These are phyloP conservation scores for Molossus molossus DNA, from an alignment of 2,797 vertebrate species.

Conservation along the genomic window DNA sequence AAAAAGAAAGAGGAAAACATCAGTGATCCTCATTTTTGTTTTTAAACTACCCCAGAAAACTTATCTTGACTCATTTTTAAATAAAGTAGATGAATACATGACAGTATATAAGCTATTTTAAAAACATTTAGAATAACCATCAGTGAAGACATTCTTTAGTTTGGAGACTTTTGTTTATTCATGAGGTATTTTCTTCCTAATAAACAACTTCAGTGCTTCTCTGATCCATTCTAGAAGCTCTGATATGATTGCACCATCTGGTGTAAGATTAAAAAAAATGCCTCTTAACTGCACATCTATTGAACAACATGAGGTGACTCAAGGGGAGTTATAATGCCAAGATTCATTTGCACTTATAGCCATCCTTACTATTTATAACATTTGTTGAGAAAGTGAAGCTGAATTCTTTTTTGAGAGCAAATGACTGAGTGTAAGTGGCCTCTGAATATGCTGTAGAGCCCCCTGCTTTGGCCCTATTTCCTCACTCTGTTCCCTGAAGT, in stretches of 20 bases:
- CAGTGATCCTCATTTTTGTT: neutral
- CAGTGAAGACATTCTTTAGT: slow-evolving; percentile 13
- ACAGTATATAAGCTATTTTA: neutral
- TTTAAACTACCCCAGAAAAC: neutral
- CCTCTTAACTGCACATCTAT: neutral
- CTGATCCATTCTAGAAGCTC: slow-evolving; percentile 18
- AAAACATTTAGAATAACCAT: neutral
- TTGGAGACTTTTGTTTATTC: slow-evolving; percentile 61
- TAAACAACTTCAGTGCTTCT: neutral
- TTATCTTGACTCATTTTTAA: slow-evolving; percentile 17
- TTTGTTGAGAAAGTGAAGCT: slow-evolving; percentile 40
- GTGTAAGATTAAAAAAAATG: neutral
- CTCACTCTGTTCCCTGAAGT: neutral
- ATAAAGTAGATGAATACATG: neutral
- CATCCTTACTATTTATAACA: neutral
- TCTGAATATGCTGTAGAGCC: neutral
- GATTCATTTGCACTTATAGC: neutral
- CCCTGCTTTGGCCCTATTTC: neutral
- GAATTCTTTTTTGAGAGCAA: neutral
- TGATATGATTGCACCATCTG: neutral
- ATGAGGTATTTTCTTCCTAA: neutral
- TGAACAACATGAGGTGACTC: neutral
- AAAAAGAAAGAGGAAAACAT: neutral
- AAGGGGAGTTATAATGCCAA: neutral
- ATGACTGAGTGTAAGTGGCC: neutral